These are phyloP conservation scores for Ophion costatus DNA, from an alignment of 2,888 invertebrate genomes.

Conservation along the genomic window DNA sequence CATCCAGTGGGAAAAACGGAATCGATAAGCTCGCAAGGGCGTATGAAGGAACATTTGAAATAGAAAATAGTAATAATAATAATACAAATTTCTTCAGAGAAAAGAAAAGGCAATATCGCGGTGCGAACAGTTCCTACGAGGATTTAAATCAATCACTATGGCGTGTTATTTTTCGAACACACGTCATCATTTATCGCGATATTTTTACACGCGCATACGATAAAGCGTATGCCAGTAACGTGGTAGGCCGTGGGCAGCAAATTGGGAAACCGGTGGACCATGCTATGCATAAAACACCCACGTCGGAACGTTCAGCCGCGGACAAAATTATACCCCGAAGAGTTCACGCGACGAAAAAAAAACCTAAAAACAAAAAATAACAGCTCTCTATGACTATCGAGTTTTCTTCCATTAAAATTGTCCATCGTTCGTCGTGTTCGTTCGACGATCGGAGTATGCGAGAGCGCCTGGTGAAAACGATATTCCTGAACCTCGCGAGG, in stretches of 20 bases:
- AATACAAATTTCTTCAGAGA: not conserved
- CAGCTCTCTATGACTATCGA: constrained; percentile 59
- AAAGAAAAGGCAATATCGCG: too few relatives aligned
- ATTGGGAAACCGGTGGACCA: constrained; percentile 18
- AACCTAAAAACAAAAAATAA: constrained; percentile 31
- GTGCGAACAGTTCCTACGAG: too few relatives aligned
- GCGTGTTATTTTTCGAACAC: constrained; percentile 1
- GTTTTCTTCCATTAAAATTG: constrained; percentile 64
- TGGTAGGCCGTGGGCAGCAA: constrained; percentile 41
- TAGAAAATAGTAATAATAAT: not conserved
- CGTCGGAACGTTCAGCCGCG: constrained; percentile 34
- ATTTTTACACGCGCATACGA: not conserved
- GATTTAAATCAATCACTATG: too few relatives aligned
- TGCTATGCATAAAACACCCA: constrained; percentile 43
- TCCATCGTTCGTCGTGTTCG: constrained; percentile 43
- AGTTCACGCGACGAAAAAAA: constrained; percentile 38
- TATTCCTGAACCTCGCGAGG: constrained; percentile 41
- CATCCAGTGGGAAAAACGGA: too few relatives aligned
- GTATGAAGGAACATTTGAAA: not conserved
- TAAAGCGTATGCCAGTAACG: constrained; percentile 15
- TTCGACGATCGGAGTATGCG: constrained; percentile 31
- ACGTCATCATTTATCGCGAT: not conserved
- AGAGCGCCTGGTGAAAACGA: constrained; percentile 39
- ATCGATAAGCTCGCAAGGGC: too few relatives aligned
- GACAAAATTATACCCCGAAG: constrained; percentile 54